Conservation (phyloP, 1,140 invertebrate genomes). For the Drosophila chauvacae region DNA sequence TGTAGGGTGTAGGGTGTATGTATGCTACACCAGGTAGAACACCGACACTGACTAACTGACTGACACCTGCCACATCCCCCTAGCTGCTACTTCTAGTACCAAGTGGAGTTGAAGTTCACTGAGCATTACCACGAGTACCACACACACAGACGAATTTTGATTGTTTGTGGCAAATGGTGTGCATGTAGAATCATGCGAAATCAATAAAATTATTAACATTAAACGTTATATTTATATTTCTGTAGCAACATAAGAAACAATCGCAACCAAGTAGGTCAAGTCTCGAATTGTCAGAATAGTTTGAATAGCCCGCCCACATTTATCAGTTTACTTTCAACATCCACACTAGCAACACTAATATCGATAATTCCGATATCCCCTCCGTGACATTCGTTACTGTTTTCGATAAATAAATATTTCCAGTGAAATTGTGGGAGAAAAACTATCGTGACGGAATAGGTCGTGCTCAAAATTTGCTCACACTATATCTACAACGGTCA, state of each 20-base stretch:
- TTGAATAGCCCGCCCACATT: slow-evolving; percentile 3
- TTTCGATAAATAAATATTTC: not conserved
- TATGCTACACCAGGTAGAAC: not conserved
- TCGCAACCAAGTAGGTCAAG: not conserved
- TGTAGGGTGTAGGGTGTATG: not conserved
- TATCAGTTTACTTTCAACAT: slow-evolving; percentile 10
- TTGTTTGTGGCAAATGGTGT: slow-evolving; percentile 20
- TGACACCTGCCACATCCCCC: slow-evolving; percentile 44
- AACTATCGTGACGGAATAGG: slow-evolving; percentile 6
- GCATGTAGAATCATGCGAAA: not conserved
- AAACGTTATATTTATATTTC: not conserved
- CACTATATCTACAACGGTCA: slow-evolving; percentile 10
- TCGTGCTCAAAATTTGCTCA: not conserved
- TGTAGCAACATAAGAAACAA: not conserved
- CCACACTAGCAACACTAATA: slow-evolving; percentile 9
- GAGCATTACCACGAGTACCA: not conserved
- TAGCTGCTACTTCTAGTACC: not conserved
- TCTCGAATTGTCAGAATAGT: not conserved
- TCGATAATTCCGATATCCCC: slow-evolving; percentile 1
- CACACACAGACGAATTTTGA: slow-evolving; percentile 28
- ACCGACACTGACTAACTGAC: slow-evolving; percentile 19
- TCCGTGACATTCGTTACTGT: not conserved
- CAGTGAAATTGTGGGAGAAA: not conserved
- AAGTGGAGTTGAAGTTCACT: slow-evolving; percentile 13
- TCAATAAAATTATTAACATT: slow-evolving; percentile 1